phyloP scores from a whole-genome alignment of 2,113 vertebrate genomes.

The Psittacula cyanocephala region DNA sequence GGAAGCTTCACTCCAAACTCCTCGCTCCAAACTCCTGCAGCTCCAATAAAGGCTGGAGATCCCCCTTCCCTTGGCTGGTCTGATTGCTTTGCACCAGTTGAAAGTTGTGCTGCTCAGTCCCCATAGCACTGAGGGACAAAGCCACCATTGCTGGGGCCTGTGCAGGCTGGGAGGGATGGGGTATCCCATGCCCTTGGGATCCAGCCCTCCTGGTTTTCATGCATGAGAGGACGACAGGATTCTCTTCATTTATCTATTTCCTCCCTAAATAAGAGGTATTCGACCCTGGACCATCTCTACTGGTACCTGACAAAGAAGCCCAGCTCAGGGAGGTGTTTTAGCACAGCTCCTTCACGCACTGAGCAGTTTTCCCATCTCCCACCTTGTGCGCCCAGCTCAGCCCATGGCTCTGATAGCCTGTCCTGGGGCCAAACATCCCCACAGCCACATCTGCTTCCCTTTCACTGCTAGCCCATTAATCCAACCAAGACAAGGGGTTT shows the following conservation, averaged over 20 bases:
- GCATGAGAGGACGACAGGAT: not conserved
- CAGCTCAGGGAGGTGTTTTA: not conserved
- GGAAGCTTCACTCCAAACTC: not conserved
- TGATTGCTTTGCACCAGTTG: not conserved
- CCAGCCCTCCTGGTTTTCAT: not conserved
- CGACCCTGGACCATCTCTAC: accelerated
- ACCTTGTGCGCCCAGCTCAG: too few species aligned
- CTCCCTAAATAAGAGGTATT: not conserved
- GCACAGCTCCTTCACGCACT: accelerated
- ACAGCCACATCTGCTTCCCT: not conserved
- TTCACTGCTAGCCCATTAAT: not conserved
- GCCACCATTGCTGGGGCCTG: accelerated
- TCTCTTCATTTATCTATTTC: not conserved
- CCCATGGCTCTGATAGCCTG: not conserved
- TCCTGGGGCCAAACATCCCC: accelerated
- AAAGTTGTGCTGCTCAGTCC: not conserved
- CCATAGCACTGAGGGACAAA: accelerated
- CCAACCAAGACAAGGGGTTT: accelerated
- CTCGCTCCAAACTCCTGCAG: not conserved
- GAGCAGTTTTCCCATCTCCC: not conserved
- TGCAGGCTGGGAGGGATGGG: accelerated
- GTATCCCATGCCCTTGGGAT: accelerated
- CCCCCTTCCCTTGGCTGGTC: not conserved
- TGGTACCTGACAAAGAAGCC: not conserved
- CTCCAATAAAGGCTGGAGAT: not conserved